Evolutionary conservation across 2,797 vertebrate genomes (phyloP).

Genomic region (Vireo griseus): DNA sequence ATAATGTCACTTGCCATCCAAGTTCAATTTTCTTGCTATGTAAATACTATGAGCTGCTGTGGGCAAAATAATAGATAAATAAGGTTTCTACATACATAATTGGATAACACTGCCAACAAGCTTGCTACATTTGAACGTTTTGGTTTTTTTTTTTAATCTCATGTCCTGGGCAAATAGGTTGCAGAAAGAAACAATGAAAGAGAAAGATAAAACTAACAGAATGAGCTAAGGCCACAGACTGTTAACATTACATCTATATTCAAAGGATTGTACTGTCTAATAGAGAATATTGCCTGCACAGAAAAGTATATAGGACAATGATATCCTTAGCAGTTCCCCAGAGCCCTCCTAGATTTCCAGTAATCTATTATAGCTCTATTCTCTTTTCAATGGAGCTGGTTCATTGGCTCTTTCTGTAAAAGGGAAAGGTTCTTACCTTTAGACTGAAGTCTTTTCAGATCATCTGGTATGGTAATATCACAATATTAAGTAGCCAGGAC

Average conservation of each 20-base stretch:
- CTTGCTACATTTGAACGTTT: background rate
- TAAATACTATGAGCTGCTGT: background rate
- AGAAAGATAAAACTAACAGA: background rate
- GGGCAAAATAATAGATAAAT: background rate
- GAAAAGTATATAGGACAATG: background rate
- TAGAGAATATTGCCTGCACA: background rate
- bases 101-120: background rate
- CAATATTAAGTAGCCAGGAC: background rate
- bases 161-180: background rate
- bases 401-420: background rate
- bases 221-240: background rate
- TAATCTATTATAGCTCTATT: background rate
- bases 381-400: background rate
- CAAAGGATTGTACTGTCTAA: background rate
- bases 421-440: background rate
- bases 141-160: background rate
- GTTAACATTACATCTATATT: background rate
- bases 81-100: background rate
- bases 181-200: background rate
- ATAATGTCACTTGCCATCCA: background rate
- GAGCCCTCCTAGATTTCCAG: background rate
- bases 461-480: background rate
- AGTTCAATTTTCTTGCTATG: background rate
- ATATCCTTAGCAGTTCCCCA: background rate
- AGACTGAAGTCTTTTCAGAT: background rate